Evolutionary conservation across 2,113 vertebrate species (phyloP).

Genomic region (Marcusenius ussheri): DNA sequence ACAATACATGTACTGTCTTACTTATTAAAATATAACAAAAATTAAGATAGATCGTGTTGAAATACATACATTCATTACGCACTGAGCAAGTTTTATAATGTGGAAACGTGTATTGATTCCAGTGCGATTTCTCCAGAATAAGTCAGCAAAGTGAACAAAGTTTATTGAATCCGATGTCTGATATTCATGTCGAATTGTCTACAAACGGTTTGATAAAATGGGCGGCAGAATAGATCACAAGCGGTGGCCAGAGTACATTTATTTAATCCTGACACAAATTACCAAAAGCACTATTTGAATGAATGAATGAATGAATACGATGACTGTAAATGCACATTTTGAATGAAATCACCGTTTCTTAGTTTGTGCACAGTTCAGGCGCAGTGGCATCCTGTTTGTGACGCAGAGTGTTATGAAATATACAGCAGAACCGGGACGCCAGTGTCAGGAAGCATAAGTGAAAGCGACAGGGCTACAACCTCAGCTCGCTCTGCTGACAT

Average conservation of each 20-base stretch:
- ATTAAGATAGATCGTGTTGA: background rate
- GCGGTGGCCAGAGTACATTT: background rate
- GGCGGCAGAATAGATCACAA: background rate
- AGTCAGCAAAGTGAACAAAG: background rate
- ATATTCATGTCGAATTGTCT: background rate
- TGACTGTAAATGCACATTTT: background rate
- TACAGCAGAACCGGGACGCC: slow-evolving; percentile 52
- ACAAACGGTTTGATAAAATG: background rate
- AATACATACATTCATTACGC: background rate
- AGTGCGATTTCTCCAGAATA: background rate
- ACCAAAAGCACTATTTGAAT: background rate
- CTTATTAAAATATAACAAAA: background rate
- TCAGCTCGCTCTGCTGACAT: slow-evolving; percentile 53
- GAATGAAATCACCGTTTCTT: background rate
- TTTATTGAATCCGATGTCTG: background rate
- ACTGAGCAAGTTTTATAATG: background rate
- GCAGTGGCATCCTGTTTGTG: slow-evolving; percentile 45
- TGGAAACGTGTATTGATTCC: background rate
- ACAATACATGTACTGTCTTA: background rate
- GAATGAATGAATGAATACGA: background rate
- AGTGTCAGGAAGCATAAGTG: slow-evolving; percentile 67
- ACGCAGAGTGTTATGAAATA: slow-evolving; percentile 58
- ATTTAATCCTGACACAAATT: background rate
- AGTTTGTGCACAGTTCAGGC: slow-evolving; percentile 1
- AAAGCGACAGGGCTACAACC: slow-evolving; percentile 52